phyloP scores from a whole-genome alignment of 92 coral and sea anemone genomes.

The Parazoanthus atlanticus region DNA sequence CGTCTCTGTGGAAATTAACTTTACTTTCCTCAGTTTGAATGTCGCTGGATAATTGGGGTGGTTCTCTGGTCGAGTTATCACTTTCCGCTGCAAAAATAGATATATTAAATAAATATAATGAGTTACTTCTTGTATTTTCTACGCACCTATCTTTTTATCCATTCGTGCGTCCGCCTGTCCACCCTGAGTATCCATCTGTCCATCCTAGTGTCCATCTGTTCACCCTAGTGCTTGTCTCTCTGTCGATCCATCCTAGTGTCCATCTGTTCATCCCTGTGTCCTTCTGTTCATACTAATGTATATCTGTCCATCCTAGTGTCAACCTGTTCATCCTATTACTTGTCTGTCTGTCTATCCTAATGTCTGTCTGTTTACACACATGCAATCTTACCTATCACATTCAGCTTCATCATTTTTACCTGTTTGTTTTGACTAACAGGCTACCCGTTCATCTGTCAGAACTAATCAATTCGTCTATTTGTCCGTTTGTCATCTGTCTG shows the following conservation, averaged over 20 bases:
- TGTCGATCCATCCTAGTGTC: background rate
- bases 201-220: background rate
- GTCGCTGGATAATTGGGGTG: background rate
- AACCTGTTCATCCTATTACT: background rate
- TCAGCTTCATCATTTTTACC: too few relatives aligned
- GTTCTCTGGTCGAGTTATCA: background rate
- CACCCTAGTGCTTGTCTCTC: background rate
- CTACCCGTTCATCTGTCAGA: too few relatives aligned
- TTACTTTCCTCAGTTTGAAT: conserved; percentile 41
- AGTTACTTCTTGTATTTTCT: too few relatives aligned
- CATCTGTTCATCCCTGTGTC: background rate
- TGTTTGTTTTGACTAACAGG: too few relatives aligned
- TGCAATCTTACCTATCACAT: too few relatives aligned
- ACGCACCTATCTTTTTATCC: background rate
- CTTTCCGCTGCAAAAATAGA: background rate
- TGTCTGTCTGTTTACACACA: background rate
- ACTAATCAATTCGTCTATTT: too few relatives aligned
- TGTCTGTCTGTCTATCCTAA: background rate
- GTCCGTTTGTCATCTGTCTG: too few relatives aligned
- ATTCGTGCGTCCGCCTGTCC: too few relatives aligned
- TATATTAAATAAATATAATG: background rate
- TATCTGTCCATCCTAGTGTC: background rate
- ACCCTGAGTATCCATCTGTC: background rate
- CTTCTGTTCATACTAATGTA: too few relatives aligned
- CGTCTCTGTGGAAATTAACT: conserved; percentile 74